These are phyloP conservation scores for Cryptus armator DNA, from an alignment of 2,888 invertebrate genomes.

Conservation along the genomic window DNA sequence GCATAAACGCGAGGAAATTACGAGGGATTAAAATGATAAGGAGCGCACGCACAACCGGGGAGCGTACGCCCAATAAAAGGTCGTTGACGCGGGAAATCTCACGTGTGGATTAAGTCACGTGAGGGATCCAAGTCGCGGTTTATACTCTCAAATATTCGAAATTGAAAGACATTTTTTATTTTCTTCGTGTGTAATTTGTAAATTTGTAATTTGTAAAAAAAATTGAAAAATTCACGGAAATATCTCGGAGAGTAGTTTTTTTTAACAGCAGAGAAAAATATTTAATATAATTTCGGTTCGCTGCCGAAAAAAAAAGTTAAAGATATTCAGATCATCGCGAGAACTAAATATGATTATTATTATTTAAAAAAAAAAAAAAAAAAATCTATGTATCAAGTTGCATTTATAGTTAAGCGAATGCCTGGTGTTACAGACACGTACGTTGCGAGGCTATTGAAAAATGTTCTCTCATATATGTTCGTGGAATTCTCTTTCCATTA, in stretches of 20 bases:
- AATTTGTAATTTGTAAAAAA: background rate
- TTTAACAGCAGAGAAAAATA: background rate
- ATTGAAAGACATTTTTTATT: slow-evolving; percentile 44
- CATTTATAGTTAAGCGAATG: slow-evolving; percentile 60
- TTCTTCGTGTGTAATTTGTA: background rate
- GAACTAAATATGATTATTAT: background rate
- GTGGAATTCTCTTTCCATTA: slow-evolving; percentile 76
- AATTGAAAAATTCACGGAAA: background rate
- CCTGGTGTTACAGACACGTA: slow-evolving; percentile 66
- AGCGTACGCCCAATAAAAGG: slow-evolving; percentile 74
- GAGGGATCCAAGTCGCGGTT: slow-evolving; percentile 25
- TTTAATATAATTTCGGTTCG: background rate
- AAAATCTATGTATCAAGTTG: slow-evolving; percentile 53
- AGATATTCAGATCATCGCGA: background rate
- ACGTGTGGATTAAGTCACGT: slow-evolving; percentile 51
- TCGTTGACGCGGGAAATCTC: slow-evolving; percentile 73
- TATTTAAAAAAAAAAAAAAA: background rate
- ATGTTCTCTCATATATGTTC: slow-evolving; percentile 62
- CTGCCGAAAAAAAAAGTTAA: background rate
- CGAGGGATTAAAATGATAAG: slow-evolving; percentile 78
- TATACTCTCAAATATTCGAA: slow-evolving; percentile 54
- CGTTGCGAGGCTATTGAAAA: slow-evolving; percentile 65
- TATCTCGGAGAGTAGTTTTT: background rate
- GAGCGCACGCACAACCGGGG: slow-evolving; percentile 65
- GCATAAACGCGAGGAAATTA: slow-evolving; percentile 74